A percentile compares a stretch with the other conserved stretches of the same genome.
Conservation (phyloP, 2,888 invertebrate species). For the Apamea sordens region DNA sequence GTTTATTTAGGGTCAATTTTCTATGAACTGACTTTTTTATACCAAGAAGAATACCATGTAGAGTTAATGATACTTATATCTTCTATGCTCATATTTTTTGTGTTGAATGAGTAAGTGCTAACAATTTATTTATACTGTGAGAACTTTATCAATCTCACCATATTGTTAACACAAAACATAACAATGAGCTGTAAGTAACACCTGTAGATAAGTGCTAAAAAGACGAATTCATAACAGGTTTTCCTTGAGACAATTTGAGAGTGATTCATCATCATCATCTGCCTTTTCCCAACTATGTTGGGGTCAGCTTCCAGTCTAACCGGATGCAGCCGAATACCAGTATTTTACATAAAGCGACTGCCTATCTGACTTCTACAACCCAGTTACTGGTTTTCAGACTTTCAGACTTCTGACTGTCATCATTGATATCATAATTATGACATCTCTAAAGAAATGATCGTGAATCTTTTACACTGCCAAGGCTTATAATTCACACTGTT, state of each 20-base stretch:
- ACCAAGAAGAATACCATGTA: background rate
- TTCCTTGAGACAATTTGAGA: background rate
- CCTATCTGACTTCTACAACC: background rate
- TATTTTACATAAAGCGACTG: background rate
- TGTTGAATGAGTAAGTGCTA: constrained; percentile 1
- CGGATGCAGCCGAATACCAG: background rate
- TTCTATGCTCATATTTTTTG: background rate
- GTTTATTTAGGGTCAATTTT: background rate
- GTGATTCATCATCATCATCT: background rate
- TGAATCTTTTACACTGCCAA: background rate
- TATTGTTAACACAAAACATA: constrained; percentile 27
- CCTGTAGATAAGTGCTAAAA: background rate
- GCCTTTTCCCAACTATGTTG: background rate
- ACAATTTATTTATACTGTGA: constrained; percentile 19
- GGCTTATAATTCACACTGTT: background rate
- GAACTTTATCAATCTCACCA: constrained; percentile 23
- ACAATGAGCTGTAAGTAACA: constrained; percentile 6
- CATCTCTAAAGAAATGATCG: no score
- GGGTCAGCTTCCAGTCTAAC: background rate
- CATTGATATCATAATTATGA: no score
- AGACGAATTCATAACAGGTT: background rate
- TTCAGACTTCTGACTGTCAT: no score
- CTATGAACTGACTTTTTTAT: background rate
- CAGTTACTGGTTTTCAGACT: background rate
- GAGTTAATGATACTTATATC: constrained; percentile 5